A percentile compares a stretch with the other conserved stretches of the same genome.
These are phyloP conservation scores for Oligia fasciuncula DNA, from an alignment of 2,888 invertebrate genomes.

Conservation along the genomic window DNA sequence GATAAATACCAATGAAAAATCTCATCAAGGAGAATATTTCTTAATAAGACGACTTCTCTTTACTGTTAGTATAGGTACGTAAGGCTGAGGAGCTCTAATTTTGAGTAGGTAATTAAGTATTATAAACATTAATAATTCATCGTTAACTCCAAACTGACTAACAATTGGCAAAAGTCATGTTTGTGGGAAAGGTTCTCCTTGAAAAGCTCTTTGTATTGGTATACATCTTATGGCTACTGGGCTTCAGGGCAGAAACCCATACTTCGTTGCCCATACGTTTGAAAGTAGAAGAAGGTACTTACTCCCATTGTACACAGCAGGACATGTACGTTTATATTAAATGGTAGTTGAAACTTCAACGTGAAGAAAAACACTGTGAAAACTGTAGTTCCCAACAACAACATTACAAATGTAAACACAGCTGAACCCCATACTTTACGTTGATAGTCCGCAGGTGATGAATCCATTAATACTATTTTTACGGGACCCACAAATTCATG, in stretches of 20 bases:
- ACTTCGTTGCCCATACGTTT: not conserved
- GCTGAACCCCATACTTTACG: slow-evolving; percentile 68
- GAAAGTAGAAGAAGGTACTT: slow-evolving; percentile 52
- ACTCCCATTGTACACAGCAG: slow-evolving; percentile 78
- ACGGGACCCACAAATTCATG: slow-evolving; percentile 80
- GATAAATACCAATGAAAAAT: not conserved
- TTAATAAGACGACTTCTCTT: not conserved
- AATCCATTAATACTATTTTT: slow-evolving; percentile 79
- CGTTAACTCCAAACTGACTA: not conserved
- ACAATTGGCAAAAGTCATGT: not conserved
- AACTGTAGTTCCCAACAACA: slow-evolving; percentile 72
- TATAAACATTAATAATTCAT: not conserved
- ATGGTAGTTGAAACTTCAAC: slow-evolving; percentile 62
- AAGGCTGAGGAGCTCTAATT: not conserved
- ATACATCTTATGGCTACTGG: not conserved
- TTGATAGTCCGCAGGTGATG: slow-evolving; percentile 65
- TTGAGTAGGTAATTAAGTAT: not conserved
- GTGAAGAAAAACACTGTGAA: slow-evolving; percentile 71
- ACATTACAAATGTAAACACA: slow-evolving; percentile 69
- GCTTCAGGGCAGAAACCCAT: not conserved
- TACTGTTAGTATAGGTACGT: not conserved
- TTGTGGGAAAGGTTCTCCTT: not conserved
- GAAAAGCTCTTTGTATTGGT: not conserved
- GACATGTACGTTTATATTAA: slow-evolving; percentile 70
- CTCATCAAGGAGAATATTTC: not conserved